Evolutionary conservation across 2,888 invertebrate genomes (phyloP), one percentile per base, ranked within the genome.

Genomic region (Boloria euphrosyne): DNA sequence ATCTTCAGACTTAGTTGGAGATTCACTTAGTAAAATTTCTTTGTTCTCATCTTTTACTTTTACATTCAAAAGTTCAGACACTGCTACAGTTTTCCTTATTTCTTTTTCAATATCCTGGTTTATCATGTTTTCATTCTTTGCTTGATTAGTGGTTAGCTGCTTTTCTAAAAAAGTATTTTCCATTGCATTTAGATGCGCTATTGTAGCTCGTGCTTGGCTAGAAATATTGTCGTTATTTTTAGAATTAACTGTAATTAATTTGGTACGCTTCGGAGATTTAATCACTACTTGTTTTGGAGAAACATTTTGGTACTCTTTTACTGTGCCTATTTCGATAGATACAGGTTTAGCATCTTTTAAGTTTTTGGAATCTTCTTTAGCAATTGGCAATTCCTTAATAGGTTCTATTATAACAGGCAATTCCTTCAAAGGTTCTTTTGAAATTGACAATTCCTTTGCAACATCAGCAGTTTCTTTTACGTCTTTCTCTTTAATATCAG

Each of bases 401-500:
- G 27, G 62, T 46, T 73, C 72, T 55, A 59, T 61, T 57, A 62
- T 38, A 18, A 13, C 57, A 46, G 65, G 49, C 57, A 16, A 60
- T 62, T 57, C 46, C 52, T 27, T 44, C 58, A 10, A 27, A 64
- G 6, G n/a, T 16, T 47, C 72, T 55, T 60, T 60, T 55, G 63
- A 38, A 16, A 10, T 58, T 31, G 64, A 51, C 53, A 27, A 63
- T 63, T 63, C 43, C 55, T 31, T 49, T 57, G 63, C 57, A 55
- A 38, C 63, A 49, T 74, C 73, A 17, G 68, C 47, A 67, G 68
- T 52, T 57, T 85, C 82, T 43, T 61, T 84, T 3, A 78, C 53
- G 58, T 90, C 88, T 73, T 85, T 91, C 62, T 92, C 92, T 66
- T 90, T 90, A 31, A 92, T 91, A 74, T 91, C 90, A 14, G 88